Base-by-base conservation (phyloP, 2,888 invertebrate genomes). In the Gisinianus flammeolus region DNA sequence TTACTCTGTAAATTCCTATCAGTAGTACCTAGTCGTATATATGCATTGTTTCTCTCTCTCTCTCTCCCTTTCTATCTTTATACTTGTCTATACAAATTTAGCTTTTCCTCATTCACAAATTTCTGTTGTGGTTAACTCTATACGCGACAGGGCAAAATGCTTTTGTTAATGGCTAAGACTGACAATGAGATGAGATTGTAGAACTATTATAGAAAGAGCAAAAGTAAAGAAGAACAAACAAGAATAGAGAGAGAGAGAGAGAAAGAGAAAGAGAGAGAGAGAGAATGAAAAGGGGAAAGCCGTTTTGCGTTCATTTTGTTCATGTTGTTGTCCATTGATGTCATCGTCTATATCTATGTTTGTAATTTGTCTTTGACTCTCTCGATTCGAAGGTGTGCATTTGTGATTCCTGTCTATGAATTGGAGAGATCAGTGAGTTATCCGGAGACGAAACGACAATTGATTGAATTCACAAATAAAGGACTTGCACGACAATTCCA, bases 391-490 rank as follows among this genome's bases (percentile, higher is more conserved):
- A 87, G 90, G 82, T 96, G 95, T 86, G 95, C 95, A 24, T 96
- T 93, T 87, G 95, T 96, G 66, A 92, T 96, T 85, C 96, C 96
- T 0, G 96, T 96, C 0, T 95, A 94, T 86, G 96, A 96, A 88
- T 88, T 96, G 82, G 94, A 95, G 86, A 90, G 91, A 78, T 89
- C 93, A 78, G 93, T 93, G 0, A 89, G 90, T 69, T 94, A 94
- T 86, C 96, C 96, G 0, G 87, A 89, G n/a, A 93, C 93, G 85
- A 95, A 95, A 87, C 90, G 91, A 26, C 93, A 93, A 84, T 87
- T 96, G 78, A 88, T 95, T 74, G 88, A 93, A 76, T 88, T 95
- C 80, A 92, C 93, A 0, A 91, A 90, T 85, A 93, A 93, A 85
- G 94, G 93, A 73, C 88, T 94, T 70, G 95, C 95, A 0, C 90